Evolutionary conservation across 2,797 vertebrate species (phyloP), one percentile per base, ranked within the genome.

Genomic region (Rhincodon typus): DNA sequence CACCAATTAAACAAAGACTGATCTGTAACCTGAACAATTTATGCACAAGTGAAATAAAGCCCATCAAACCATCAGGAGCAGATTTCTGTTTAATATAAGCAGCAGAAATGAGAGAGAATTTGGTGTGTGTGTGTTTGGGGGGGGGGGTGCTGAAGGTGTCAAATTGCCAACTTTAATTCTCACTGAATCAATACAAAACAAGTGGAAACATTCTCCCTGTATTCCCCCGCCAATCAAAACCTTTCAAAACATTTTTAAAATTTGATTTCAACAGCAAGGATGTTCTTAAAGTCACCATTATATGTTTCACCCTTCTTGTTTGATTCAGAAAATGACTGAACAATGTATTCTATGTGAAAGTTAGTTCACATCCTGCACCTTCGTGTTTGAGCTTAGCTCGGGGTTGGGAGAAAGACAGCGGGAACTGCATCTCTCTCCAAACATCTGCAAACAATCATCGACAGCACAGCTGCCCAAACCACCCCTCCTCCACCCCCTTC

Each of bases 381-480:
- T 94, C 94, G 42, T 74, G 94, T 74, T 34, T 46, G 50, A 34
- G 69, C 42, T 94, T 19, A 19, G 46, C 46, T 94, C 13, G 30
- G 67, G 38, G 15, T 70, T 70, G 69, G 25, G 67, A 46, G 66
- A 94, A 27, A 70, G 66, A 21, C 25, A 94, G 70, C 27, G 15
- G 72, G 70, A 46, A 62, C 70, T 27, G 94, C 69, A 30, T 74
- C 74, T 94, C 94, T 74, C 94, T 53, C 91, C 25, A 94, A 94
- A 94, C 94, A 94, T 94, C 94, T 94, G 94, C 69, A 94, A 94
- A 94, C 94, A 94, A 72, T 94, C 70, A 94, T n/a, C 42, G 7
- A 15, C 69, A 53, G 67, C 69, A 67, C 42, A 74, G 94, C 94
- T 94, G 94, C 34, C 94, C 69, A 74, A 94, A 90, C 21, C n/a